Evolutionary conservation across 35 echinoderm and acorn worm genomes (phyloP).

Genomic region (Hemicentrotus pulcherrimus): DNA sequence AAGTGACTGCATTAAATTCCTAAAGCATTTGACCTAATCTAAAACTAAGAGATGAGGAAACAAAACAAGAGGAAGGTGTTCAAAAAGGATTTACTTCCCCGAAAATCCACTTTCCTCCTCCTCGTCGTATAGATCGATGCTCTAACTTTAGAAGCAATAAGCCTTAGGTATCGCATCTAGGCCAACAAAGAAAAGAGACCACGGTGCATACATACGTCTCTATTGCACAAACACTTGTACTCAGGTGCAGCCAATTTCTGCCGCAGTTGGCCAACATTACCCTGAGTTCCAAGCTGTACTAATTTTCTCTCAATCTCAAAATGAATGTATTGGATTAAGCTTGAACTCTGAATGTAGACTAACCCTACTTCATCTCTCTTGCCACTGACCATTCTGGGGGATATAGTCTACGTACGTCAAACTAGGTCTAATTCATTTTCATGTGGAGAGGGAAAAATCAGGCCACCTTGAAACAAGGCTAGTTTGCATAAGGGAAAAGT

Average conservation of each 20-base stretch:
- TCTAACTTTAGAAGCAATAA: not conserved
- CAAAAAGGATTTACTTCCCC: not conserved
- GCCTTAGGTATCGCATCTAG: not conserved
- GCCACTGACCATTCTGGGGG: not conserved
- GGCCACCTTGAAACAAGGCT: not conserved
- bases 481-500: not conserved
- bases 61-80: not conserved
- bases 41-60: not conserved
- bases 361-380: not conserved
- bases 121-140: not conserved
- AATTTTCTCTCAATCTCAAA: not conserved
- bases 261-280: not conserved
- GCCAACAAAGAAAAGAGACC: not conserved
- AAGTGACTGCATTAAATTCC: not conserved
- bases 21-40: not conserved
- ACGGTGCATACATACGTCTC: not conserved
- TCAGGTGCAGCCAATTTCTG: not conserved
- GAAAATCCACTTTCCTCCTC: not conserved
- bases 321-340: not conserved
- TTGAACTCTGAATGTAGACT: not conserved
- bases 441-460: not conserved
- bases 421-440: not conserved
- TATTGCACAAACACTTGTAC: not conserved
- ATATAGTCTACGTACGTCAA: not conserved
- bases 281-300: not conserved